Evolutionary conservation across 2,797 vertebrate species (phyloP), one percentile per base, ranked within the genome.

Genomic region (Fundulus diaphanus): DNA sequence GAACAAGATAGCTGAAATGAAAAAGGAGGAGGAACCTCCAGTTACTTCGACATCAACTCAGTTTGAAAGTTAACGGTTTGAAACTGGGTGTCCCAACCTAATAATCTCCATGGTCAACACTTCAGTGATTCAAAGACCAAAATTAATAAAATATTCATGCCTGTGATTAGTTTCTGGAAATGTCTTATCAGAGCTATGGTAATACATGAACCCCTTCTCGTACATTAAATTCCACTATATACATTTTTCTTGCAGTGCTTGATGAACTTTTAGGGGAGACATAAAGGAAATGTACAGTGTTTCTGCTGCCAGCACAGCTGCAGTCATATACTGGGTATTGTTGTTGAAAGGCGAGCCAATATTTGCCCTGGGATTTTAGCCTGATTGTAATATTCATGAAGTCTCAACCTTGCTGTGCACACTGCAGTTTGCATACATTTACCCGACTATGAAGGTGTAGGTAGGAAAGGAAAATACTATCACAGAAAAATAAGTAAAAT

Each of bases 321-420:
- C 35, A 77, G 68, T 82, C 63, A 40, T 73, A n/a, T 44, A 68
- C 48, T 79, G 59, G 88, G 90, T 85, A 87, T 82, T 80, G 75
- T 86, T 86, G 82, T 90, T 88, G 88, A 74, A 85, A 90, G 79
- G 71, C 4, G 12, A 76, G 84, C 84, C 86, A 83, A 87, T 89
- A 86, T 92, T 88, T 89, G 73, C 79, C 78, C 54, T 42, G 66
- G 61, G 82, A 87, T 85, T 87, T 89, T 90, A 89, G 88, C 84
- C 85, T 84, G 68, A 76, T 74, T 85, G 82, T 69, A 80, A 85
- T 82, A 84, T 88, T 88, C 72, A 88, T 76, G 68, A 87, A 84
- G 78, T 65, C 70, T 81, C 71, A 78, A 75, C 78, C 75, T 87
- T 82, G 68, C 59, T 31, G 27, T 73, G n/a, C 81, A 65, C 52